Conservation (phyloP, 2,113 vertebrate species). For the Phalacrocorax carbo region DNA sequence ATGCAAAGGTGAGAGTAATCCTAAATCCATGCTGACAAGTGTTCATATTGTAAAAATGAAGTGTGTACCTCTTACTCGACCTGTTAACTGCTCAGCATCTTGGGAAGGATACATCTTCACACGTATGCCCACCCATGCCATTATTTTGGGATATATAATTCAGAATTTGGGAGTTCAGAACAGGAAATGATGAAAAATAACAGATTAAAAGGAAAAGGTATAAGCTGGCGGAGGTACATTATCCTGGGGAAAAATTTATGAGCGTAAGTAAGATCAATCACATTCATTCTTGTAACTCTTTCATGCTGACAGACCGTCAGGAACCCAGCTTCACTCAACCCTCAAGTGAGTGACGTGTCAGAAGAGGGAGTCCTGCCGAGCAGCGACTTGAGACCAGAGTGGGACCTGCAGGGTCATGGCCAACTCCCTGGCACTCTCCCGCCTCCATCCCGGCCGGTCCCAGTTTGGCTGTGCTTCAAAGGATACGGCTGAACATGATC, state of each 20-base stretch:
- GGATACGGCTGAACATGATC: background rate
- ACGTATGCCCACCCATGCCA: background rate
- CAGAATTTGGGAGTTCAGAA: background rate
- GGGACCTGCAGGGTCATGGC: background rate
- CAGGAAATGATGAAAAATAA: background rate
- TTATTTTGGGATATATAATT: background rate
- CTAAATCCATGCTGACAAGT: background rate
- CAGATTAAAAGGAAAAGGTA: background rate
- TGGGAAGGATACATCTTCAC: background rate
- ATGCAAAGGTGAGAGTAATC: background rate
- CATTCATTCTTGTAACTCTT: background rate
- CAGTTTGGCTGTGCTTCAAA: background rate
- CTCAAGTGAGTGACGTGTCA: accelerated
- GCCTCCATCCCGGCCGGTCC: background rate
- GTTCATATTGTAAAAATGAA: background rate
- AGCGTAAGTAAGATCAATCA: background rate
- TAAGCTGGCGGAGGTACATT: background rate
- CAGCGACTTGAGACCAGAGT: accelerated
- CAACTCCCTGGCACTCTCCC: background rate
- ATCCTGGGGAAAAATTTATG: background rate
- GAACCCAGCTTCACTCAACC: background rate
- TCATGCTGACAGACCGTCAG: background rate
- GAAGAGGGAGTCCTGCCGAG: background rate
- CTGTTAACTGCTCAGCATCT: background rate
- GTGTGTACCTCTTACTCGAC: background rate